Evolutionary conservation across 2,888 invertebrate species (phyloP).

Genomic region (Macropis europaea): DNA sequence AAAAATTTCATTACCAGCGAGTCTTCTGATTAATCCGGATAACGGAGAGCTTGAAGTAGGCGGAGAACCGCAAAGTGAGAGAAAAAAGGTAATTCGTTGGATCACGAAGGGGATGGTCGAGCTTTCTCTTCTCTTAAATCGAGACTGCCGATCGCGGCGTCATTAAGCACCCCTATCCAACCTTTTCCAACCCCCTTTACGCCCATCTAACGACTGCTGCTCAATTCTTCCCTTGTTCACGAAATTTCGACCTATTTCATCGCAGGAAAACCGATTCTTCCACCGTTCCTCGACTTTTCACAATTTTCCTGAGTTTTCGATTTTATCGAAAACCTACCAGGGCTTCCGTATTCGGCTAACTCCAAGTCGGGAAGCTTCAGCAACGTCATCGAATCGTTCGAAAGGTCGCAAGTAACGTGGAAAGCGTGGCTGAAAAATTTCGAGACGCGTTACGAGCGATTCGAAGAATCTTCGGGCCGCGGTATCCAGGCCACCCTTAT

Average conservation of each 20-base stretch:
- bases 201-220: too few relatives aligned
- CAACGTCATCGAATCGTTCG: too few relatives aligned
- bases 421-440: background rate
- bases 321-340: too few relatives aligned
- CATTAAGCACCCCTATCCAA: conserved; percentile 33
- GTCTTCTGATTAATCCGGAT: background rate
- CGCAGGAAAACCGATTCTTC: too few relatives aligned
- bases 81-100: conserved; percentile 4
- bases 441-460: background rate
- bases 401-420: background rate
- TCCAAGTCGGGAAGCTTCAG: too few relatives aligned
- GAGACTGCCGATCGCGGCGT: conserved; percentile 21
- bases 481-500: conserved; percentile 37
- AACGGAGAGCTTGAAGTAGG: background rate
- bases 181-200: background rate
- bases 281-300: too few relatives aligned
- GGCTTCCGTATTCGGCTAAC: too few relatives aligned
- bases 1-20: too few relatives aligned
- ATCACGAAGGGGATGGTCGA: background rate
- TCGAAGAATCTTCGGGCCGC: background rate
- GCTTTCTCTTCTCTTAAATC: conserved; percentile 24
- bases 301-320: too few relatives aligned
- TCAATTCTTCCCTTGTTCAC: too few relatives aligned
- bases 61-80: conserved; percentile 1
- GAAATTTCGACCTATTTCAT: too few relatives aligned